Evolutionary conservation across 2,113 vertebrate species (phyloP).

Genomic region (western clawed frog (Xenopus tropicalis)): UCB_Xtro_10.0 CM004450.2:5229001-5229500

Average conservation of each 20-base stretch:
- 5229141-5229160: constrained; percentile 26
- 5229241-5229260: neutral
- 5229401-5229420: neutral
- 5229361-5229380: neutral
- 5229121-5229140: neutral
- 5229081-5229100: neutral
- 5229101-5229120: constrained; percentile 11
- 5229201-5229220: constrained; percentile 1
- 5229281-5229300: neutral
- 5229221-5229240: neutral
- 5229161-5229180: constrained; percentile 25
- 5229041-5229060: too few relatives aligned
- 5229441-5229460: too few relatives aligned
- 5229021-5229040: too few relatives aligned
- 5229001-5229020: too few relatives aligned
- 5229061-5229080: neutral
- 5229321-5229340: neutral
- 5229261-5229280: neutral
- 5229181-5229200: constrained; percentile 5
- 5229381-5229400: neutral
- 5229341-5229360: neutral
- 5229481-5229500: neutral
- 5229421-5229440: neutral
- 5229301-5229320: neutral
- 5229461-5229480: neutral